Evolutionary conservation across 1,140 invertebrate genomes (phyloP).

Genomic region (Diorhabda carinulata): DNA sequence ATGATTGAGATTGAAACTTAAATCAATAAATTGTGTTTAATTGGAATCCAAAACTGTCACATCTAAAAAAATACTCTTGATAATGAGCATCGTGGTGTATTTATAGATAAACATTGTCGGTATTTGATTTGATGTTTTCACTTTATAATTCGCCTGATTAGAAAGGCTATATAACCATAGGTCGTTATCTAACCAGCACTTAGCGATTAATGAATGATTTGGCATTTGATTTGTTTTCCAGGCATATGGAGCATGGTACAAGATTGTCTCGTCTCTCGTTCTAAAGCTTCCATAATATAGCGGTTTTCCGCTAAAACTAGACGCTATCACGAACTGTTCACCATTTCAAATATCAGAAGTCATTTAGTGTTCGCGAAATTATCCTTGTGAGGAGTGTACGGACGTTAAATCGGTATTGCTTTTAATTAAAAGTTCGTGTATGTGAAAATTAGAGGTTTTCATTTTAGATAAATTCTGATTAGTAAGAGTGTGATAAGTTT

Average conservation of each 20-base stretch:
- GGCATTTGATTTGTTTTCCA: constrained; percentile 6
- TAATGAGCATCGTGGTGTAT: too few relatives aligned
- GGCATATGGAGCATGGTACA: constrained; percentile 22
- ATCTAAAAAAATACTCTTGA: too few relatives aligned
- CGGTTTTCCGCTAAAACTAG: not conserved
- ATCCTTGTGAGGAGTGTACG: not conserved
- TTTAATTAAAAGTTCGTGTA: not conserved
- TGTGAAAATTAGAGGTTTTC: too few relatives aligned
- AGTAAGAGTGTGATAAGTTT: too few relatives aligned
- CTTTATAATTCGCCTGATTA: not conserved
- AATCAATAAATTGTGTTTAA: too few relatives aligned
- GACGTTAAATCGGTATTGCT: not conserved
- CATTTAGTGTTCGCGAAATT: not conserved
- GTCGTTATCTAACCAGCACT: constrained; percentile 6
- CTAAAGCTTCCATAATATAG: not conserved
- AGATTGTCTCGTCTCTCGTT: not conserved
- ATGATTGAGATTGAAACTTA: too few relatives aligned
- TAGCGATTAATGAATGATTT: constrained; percentile 25
- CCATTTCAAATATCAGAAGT: not conserved
- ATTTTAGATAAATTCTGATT: too few relatives aligned
- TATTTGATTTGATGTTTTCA: not conserved
- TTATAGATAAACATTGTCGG: too few relatives aligned
- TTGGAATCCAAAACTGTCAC: too few relatives aligned
- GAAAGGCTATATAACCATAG: not conserved
- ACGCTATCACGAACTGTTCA: constrained; percentile 1